Evolutionary conservation across 2,888 invertebrate species (phyloP), one percentile per base, ranked within the genome.

Genomic region (Melinaea marsaeus): DNA sequence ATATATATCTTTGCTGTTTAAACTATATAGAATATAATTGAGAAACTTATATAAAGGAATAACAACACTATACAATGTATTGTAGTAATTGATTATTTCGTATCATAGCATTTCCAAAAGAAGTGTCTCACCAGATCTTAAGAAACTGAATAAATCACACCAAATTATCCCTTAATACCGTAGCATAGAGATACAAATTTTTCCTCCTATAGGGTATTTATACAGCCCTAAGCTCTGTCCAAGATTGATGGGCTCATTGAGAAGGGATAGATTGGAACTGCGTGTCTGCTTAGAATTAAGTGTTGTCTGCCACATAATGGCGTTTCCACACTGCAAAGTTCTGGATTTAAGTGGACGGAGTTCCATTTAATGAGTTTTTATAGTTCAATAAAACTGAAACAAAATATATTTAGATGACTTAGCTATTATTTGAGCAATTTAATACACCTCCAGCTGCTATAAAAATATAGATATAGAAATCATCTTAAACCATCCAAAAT

Each of bases 191-290:
- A 51, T 51, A 51, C 51, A 51, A 51, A 51, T 51, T 51, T 48
- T 51, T 51, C 51, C 51, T 51, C 55, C 61, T 64, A 22, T 42
- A 62, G 61, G 51, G 65, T 56, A 61, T 65, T 65, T 65, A 62
- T 65, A 58, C 55, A 51, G 57, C 51, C 45, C 57, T 66, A 69
- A 61, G 64, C 64, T 63, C 42, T 61, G 58, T 58, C 55, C 63
- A 69, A 69, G 70, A 70, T 64, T 65, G 67, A 70, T 70, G 67
- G 67, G 45, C 62, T 67, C 67, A 64, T 69, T 57, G 61, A 65
- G 66, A 55, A 51, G 51, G 62, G 66, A 66, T 63, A 64, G 68
- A 68, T 68, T 62, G 65, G 62, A 60, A 63, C 58, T 62, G 55
- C 51, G 58, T 45, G 54, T 66, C 61, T 63, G 51, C 57, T 66